A percentile compares a stretch with the other conserved stretches of the same genome.
Evolutionary conservation across 92 coral and sea anemone genomes (phyloP).

Genomic region (Palythoa grandiflora): DNA sequence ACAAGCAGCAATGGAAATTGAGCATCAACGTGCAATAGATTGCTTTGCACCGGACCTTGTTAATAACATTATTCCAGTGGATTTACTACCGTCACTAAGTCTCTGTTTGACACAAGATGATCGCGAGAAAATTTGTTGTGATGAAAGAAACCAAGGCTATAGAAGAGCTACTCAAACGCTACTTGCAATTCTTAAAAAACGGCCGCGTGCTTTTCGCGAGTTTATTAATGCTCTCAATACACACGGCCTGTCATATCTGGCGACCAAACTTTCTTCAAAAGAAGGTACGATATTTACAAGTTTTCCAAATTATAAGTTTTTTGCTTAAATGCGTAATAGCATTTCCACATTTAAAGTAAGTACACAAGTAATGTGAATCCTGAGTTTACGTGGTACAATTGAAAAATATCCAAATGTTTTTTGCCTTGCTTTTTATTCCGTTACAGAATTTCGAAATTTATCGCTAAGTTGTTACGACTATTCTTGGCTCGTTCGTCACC

Average conservation of each 20-base stretch:
- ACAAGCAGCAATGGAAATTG: slow-evolving; percentile 4
- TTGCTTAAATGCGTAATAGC: too few species aligned
- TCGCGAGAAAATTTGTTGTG: slow-evolving; percentile 28
- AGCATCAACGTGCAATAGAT: background rate
- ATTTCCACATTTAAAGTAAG: too few species aligned
- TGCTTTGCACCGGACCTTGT: slow-evolving; percentile 6
- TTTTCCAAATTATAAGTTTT: too few species aligned
- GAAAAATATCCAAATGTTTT: too few species aligned
- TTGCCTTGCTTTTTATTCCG: too few species aligned
- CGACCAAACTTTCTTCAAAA: background rate
- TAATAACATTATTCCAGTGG: slow-evolving; percentile 1
- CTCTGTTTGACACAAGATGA: slow-evolving; percentile 20
- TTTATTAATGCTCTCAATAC: slow-evolving; percentile 7
- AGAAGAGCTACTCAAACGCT: slow-evolving; percentile 25
- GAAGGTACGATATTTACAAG: background rate
- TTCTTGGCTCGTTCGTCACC: too few species aligned
- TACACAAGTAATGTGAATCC: too few species aligned
- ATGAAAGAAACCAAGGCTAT: slow-evolving; percentile 17
- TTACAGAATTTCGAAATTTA: too few species aligned
- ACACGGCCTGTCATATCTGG: slow-evolving; percentile 17
- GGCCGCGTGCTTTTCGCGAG: slow-evolving; percentile 10
- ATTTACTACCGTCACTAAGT: slow-evolving; percentile 31
- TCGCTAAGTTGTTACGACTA: too few species aligned
- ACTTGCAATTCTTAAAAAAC: slow-evolving; percentile 12
- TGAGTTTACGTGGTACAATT: too few species aligned